Percentiles rank a stretch among this genome's conserved stretches.
Conservation (phyloP, 2,888 invertebrate species). For the Rhagonycha fulva region DNA sequence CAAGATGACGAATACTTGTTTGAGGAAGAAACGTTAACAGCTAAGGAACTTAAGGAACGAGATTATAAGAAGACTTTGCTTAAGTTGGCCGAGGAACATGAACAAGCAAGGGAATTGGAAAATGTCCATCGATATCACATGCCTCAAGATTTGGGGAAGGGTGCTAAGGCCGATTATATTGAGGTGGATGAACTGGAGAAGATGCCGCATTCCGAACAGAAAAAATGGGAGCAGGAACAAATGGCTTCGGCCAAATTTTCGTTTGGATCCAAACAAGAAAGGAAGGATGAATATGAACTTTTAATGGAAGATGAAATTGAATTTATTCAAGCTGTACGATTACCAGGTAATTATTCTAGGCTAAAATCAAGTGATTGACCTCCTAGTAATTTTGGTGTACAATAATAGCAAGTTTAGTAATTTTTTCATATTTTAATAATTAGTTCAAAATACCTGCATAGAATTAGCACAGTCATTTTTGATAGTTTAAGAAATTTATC, state of each 20-base stretch:
- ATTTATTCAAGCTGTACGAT: constrained; percentile 88
- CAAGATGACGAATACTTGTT: constrained; percentile 96
- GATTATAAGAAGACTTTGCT: constrained; percentile 90
- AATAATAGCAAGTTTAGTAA: too few species aligned
- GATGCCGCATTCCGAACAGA: constrained; percentile 81
- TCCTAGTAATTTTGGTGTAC: too few species aligned
- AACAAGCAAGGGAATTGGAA: constrained; percentile 90
- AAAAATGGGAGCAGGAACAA: constrained; percentile 98
- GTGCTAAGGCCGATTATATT: constrained; percentile 72
- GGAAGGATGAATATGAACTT: constrained; percentile 85
- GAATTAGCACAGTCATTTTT: too few species aligned
- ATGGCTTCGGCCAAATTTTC: constrained; percentile 89
- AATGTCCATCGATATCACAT: constrained; percentile 93
- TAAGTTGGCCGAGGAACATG: constrained; percentile 92
- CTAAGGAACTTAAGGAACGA: constrained; percentile 81
- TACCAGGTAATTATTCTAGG: constrained; percentile 60
- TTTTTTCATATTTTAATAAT: too few species aligned
- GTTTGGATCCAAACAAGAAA: constrained; percentile 80
- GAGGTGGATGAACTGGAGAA: constrained; percentile 88
- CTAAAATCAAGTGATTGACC: neutral
- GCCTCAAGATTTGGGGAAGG: constrained; percentile 85
- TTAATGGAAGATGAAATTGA: constrained; percentile 96
- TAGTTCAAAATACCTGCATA: too few species aligned
- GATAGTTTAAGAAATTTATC: too few species aligned
- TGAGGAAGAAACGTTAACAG: constrained; percentile 85